Evolutionary conservation across 2,113 vertebrate species (phyloP), one percentile per base, ranked within the genome.

Genomic region (Hirundichthys speculiger): DNA sequence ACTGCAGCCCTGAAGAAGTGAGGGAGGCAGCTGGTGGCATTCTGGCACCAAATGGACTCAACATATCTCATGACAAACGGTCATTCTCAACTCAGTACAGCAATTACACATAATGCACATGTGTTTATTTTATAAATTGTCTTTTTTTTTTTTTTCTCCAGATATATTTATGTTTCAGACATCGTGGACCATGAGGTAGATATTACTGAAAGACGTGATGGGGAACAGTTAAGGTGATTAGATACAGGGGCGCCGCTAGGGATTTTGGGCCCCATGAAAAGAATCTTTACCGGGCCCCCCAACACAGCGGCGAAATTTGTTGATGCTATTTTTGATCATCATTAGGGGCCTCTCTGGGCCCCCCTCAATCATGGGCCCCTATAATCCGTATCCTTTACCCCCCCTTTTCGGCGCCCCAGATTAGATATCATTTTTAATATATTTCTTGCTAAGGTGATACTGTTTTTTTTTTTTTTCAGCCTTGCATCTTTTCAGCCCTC

Each of bases 151-250:
- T 11, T 20, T 21, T 46, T 58, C 58, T 72, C 19, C 67, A 99
- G 96, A 85, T 91, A 94, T 80, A 45, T 98, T 76, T 98, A 96
- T 62, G 73, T 96, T 79, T 89, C 93, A 42, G 93, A 98, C 75
- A 0, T 91, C 15, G 0, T 65, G 0, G 91, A 73, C 67, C 93
- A 92, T 40, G 89, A 3, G 0, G 24, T 98, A 46, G 77, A 92
- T 1, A 62, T 98, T 50, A 87, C 95, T 88, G 90, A 95, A 71
- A 94, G 90, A 82, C 85, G 88, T 11, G 79, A 84, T 24, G 87
- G 94, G 16, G 92, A 94, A 80, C 80, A 64, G 25, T 86, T 20
- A 98, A 96, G 95, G 96, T 98, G 91, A 34, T 34, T 34, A 34
- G 7, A 10, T 10, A 90, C 11, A 14, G n/a, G n/a, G n/a, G n/a